Percentiles rank a stretch among this genome's conserved stretches.
Conservation (phyloP, 2,113 vertebrate genomes). For the Corydoras maculifer region DNA sequence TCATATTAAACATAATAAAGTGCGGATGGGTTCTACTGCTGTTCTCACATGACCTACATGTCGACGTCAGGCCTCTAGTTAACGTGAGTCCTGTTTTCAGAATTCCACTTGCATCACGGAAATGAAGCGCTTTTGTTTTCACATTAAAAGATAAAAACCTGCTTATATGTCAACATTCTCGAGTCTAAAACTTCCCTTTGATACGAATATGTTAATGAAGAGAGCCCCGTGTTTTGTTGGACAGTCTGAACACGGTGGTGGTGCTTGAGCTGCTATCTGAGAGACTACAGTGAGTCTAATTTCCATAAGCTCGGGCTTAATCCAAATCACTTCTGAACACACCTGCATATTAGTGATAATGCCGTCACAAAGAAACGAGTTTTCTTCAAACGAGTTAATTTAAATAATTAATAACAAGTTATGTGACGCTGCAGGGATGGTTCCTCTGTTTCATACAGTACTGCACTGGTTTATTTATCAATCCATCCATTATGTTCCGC, state of each 20-base stretch:
- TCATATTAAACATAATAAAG: background rate
- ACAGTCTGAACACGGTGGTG: constrained; percentile 34
- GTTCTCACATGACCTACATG: background rate
- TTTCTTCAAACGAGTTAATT: too few species aligned
- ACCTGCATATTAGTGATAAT: background rate
- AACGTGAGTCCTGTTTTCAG: too few species aligned
- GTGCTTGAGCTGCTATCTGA: constrained; percentile 28
- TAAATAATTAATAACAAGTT: too few species aligned
- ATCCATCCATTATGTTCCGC: too few species aligned
- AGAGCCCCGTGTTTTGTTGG: constrained; percentile 1
- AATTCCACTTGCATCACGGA: too few species aligned
- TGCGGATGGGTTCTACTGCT: background rate
- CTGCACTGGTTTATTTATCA: too few species aligned
- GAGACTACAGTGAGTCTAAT: constrained; percentile 48
- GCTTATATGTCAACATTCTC: background rate
- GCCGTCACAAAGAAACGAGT: background rate
- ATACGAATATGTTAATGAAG: background rate
- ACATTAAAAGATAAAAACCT: background rate
- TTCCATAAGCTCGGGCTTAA: constrained; percentile 60
- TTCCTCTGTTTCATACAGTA: too few species aligned
- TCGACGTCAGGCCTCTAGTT: background rate
- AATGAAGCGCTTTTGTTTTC: too few species aligned
- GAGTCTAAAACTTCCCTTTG: background rate
- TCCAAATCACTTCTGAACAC: constrained; percentile 18
- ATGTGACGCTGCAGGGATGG: too few species aligned